Evolutionary conservation across 2,888 invertebrate genomes (phyloP).

Genomic region (Eupithecia insigniata): DNA sequence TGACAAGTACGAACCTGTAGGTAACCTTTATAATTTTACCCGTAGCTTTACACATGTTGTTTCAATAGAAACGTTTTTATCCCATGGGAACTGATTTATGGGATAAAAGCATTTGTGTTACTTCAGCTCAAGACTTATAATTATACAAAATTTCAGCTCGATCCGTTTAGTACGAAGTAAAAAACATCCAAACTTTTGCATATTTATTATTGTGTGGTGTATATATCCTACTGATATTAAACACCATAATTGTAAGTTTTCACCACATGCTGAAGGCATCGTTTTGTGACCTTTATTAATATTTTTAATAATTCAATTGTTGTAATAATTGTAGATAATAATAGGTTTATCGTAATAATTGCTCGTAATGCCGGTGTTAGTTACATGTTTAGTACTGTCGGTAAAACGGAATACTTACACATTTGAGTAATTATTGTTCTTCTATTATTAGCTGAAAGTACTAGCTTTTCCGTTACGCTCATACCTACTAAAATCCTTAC

Average conservation of each 20-base stretch:
- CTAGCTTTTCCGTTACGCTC: too few relatives aligned
- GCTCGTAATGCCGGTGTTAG: conserved; percentile 17
- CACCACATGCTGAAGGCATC: conserved; percentile 15
- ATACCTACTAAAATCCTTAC: too few relatives aligned
- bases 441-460: background rate
- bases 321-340: conserved; percentile 41
- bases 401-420: conserved; percentile 14
- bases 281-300: conserved; percentile 29
- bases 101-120: too few relatives aligned
- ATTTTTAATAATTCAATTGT: conserved; percentile 37
- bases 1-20: background rate
- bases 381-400: conserved; percentile 43
- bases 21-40: background rate
- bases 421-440: conserved; percentile 16
- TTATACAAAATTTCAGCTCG: background rate
- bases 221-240: too few relatives aligned
- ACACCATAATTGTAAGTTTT: conserved; percentile 10
- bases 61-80: too few relatives aligned
- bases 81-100: too few relatives aligned
- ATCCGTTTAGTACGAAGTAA: background rate
- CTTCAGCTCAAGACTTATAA: too few relatives aligned
- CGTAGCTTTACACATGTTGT: background rate
- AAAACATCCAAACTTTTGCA: background rate
- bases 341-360: conserved; percentile 17
- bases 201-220: background rate